A percentile compares a stretch with the other conserved stretches of the same genome.
Conservation (phyloP, 2,888 invertebrate genomes). For the Cataglyphis rosenhaueri region DNA sequence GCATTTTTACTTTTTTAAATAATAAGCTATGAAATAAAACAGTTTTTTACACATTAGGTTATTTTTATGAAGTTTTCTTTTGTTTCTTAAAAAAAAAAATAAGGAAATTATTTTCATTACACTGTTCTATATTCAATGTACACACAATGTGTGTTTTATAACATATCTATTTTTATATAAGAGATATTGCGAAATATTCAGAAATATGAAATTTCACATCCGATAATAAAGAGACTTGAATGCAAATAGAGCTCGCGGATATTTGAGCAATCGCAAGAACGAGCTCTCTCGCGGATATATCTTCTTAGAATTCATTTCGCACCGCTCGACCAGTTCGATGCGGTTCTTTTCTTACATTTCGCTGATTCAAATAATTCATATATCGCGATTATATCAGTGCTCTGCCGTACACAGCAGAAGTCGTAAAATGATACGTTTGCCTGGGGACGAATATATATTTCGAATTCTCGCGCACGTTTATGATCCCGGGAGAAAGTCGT, state of each 20-base stretch:
- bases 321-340: constrained; percentile 9
- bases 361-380: constrained; percentile 42
- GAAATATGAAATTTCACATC: constrained; percentile 42
- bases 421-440: constrained; percentile 65
- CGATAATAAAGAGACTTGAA: constrained; percentile 40
- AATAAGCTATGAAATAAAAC: not conserved
- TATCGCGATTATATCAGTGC: constrained; percentile 51
- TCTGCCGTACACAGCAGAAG: constrained; percentile 13
- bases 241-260: constrained; percentile 41
- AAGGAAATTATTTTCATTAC: not conserved
- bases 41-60: not conserved
- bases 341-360: constrained; percentile 14
- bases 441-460: constrained; percentile 51
- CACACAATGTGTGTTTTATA: not conserved
- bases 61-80: not conserved
- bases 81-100: not conserved
- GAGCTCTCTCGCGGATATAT: constrained; percentile 38
- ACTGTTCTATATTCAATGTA: not conserved
- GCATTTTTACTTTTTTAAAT: not conserved
- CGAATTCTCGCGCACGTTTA: constrained; percentile 56
- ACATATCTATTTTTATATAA: constrained; percentile 17
- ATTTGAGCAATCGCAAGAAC: constrained; percentile 22
- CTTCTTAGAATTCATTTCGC: constrained; percentile 43
- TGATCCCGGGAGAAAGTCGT: constrained; percentile 57
- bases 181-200: constrained; percentile 37